These are phyloP conservation scores for Circaetus cinerascens DNA, from an alignment of 2,113 vertebrate species.

Conservation along the genomic window DNA sequence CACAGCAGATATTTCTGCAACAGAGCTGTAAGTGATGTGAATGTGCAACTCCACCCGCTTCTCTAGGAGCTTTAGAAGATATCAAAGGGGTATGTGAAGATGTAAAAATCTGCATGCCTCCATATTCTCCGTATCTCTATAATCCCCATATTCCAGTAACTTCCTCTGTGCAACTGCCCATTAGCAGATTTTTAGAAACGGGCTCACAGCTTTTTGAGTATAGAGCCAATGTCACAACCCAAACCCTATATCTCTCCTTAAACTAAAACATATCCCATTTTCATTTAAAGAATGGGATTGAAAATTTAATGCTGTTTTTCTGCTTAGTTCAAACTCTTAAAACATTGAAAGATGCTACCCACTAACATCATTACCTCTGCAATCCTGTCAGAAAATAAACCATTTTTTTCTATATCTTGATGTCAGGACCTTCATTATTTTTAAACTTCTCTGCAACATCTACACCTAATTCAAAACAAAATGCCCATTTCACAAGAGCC, in stretches of 20 bases:
- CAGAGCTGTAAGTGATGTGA: not conserved
- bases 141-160: not conserved
- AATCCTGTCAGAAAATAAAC: not conserved
- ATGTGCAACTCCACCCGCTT: not conserved
- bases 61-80: not conserved
- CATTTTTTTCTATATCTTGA: not conserved
- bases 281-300: not conserved
- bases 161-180: not conserved
- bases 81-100: not conserved
- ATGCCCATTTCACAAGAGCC: not conserved
- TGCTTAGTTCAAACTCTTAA: not conserved
- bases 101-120: not conserved
- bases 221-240: not conserved
- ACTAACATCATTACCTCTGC: not conserved
- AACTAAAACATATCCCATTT: not conserved
- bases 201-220: not conserved
- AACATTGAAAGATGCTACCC: not conserved
- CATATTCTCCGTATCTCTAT: not conserved
- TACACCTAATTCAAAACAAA: not conserved
- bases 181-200: not conserved
- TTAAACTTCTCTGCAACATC: not conserved
- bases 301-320: not conserved
- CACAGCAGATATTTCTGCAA: not conserved
- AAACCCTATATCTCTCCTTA: not conserved
- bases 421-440: not conserved